phyloP scores from a whole-genome alignment of 2,113 vertebrate genomes.

The Chionis minor region DNA sequence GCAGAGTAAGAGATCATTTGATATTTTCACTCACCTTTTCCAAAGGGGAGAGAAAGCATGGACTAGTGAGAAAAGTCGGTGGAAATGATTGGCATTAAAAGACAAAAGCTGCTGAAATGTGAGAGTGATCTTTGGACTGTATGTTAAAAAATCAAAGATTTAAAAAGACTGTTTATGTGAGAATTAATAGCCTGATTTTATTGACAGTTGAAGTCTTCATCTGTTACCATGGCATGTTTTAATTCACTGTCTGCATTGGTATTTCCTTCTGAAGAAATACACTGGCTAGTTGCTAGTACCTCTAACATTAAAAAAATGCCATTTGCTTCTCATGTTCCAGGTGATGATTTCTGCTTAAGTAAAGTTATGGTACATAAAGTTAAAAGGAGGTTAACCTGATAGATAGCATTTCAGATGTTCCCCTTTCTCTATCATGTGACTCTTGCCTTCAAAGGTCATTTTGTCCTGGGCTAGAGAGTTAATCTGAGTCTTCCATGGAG shows the following conservation, averaged over 20 bases:
- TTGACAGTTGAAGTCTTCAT: constrained; percentile 56
- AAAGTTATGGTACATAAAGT: not conserved
- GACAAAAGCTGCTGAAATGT: constrained; percentile 51
- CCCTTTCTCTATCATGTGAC: not conserved
- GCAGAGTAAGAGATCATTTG: constrained; percentile 30
- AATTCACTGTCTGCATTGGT: constrained; percentile 33
- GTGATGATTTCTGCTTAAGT: not conserved
- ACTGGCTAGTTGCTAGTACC: not conserved
- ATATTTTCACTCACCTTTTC: constrained; percentile 52
- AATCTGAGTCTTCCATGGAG: not conserved
- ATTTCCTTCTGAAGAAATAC: constrained; percentile 29
- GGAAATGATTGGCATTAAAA: constrained; percentile 30
- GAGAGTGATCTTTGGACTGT: constrained; percentile 53
- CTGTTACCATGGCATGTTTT: constrained; percentile 58
- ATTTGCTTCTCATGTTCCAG: constrained; percentile 7
- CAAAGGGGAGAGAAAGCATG: not conserved
- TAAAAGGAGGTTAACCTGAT: not conserved
- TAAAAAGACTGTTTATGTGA: constrained; percentile 33
- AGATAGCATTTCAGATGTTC: not conserved
- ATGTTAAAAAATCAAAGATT: constrained; percentile 40
- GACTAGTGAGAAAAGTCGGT: constrained; percentile 3
- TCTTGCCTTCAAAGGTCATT: not conserved
- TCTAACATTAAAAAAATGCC: constrained; percentile 23
- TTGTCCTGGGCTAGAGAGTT: not conserved
- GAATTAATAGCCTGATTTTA: constrained; percentile 56